Conservation (phyloP, 1,140 invertebrate species). For the Littorina saxatilis region DNA sequence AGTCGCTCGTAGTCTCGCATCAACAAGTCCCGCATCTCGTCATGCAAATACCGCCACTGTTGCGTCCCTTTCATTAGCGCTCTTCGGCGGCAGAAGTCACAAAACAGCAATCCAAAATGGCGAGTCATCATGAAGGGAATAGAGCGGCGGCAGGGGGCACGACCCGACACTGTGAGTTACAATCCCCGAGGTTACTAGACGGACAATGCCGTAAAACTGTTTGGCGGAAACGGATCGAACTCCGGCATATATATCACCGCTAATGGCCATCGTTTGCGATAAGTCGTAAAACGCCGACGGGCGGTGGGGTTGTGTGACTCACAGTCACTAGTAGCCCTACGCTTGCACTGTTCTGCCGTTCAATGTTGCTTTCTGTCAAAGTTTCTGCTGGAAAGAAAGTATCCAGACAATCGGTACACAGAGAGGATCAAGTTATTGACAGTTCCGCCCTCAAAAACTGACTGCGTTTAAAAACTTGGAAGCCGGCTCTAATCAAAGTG, state of each 20-base stretch:
- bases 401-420: too few relatives aligned
- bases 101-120: background rate
- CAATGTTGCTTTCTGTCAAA: too few relatives aligned
- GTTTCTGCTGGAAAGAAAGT: too few relatives aligned
- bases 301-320: background rate
- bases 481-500: too few relatives aligned
- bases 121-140: conserved; percentile 9
- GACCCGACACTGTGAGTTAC: background rate
- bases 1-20: background rate
- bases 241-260: conserved; percentile 9
- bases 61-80: conserved; percentile 19
- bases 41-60: background rate
- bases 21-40: conserved; percentile 5
- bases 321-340: too few relatives aligned
- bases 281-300: conserved; percentile 4
- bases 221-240: conserved; percentile 12
- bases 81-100: conserved; percentile 16
- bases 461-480: too few relatives aligned
- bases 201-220: conserved; percentile 29
- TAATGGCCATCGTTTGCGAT: conserved; percentile 27
- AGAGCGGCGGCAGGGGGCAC: background rate
- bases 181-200: conserved; percentile 4
- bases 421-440: too few relatives aligned
- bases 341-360: too few relatives aligned
- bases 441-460: too few relatives aligned